Evolutionary conservation across 2,797 vertebrate species (phyloP), one percentile per base, ranked within the genome.

Genomic region (Melanotaenia nigrans): DNA sequence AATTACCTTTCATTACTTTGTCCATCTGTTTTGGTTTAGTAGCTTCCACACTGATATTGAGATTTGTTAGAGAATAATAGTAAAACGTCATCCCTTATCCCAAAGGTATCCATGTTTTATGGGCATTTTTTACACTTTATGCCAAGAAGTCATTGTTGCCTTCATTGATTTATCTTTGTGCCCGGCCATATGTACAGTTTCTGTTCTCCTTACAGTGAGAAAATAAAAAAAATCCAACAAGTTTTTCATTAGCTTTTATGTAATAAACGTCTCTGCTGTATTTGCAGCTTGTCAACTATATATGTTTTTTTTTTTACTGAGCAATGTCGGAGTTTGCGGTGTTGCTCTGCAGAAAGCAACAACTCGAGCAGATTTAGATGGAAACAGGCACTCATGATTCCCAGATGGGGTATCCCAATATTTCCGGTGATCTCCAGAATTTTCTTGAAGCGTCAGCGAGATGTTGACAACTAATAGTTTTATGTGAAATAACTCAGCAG

Each of bases 71-170:
- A 65, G 16, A 71, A 65, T 53, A 56, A 58, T 54, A 76, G 65
- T 80, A 57, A 68, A 61, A 63, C 74, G 89, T 82, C 80, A 66
- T 92, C 68, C 60, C 22, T 51, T 76, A 84, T 91, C 86, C 91
- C 92, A 94, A 94, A 93, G 85, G 73, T 83, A 36, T 92, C 76
- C 65, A 53, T 87, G 71, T 86, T 69, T 47, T 86, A 78, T 82
- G 81, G 75, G 68, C 67, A 55, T 65, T 71, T 79, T 65, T 88
- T 82, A 83, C 87, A 90, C 76, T 83, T 78, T 89, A 91, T 85
- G 89, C 92, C 92, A 93, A 94, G 92, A 92, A 93, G 78, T 93
- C 91, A 90, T 90, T 80, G 83, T 91, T 87, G 85, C 87, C 89
- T 92, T 88, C 88, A 22, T 91, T 89, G 28, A 77, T 83, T 78